These are phyloP conservation scores for Merodon equestris DNA, from an alignment of 2,888 invertebrate genomes.

Conservation along the genomic window DNA sequence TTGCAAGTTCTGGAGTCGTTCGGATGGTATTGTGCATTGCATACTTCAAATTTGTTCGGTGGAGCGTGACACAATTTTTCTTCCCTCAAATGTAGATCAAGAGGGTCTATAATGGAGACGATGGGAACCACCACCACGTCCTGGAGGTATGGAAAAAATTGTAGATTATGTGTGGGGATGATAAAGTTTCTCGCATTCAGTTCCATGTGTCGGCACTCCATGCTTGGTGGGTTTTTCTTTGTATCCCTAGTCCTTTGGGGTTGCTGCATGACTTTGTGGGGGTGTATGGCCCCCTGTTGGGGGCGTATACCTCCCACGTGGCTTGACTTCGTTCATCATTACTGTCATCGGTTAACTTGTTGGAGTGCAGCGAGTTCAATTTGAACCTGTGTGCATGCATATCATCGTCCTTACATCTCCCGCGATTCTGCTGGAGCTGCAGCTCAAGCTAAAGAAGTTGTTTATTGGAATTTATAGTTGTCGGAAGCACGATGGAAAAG, in stretches of 20 bases:
- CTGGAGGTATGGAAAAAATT: constrained; percentile 5
- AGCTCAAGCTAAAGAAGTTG: constrained; percentile 5
- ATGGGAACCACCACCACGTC: background rate
- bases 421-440: no score
- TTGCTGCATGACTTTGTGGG: background rate
- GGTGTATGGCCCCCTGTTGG: constrained; percentile 5
- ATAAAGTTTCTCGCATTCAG: constrained; percentile 44
- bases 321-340: constrained; percentile 35
- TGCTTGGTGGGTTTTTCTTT: background rate
- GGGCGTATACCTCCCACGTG: no score
- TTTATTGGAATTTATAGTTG: constrained; percentile 28
- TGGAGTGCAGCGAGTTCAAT: constrained; percentile 33
- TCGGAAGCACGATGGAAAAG: background rate
- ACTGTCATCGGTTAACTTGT: constrained; percentile 37
- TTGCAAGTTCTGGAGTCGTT: constrained; percentile 9
- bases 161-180: constrained; percentile 35
- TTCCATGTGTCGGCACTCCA: constrained; percentile 53
- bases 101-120: background rate
- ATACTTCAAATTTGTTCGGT: constrained; percentile 62
- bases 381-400: constrained; percentile 20
- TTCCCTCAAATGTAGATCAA: constrained; percentile 22
- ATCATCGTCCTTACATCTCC: no score
- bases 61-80: constrained; percentile 57
- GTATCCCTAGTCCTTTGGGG: no score
- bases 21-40: constrained; percentile 49